Conservation (phyloP, 2,888 invertebrate species). For the Artemia sinica region DNA sequence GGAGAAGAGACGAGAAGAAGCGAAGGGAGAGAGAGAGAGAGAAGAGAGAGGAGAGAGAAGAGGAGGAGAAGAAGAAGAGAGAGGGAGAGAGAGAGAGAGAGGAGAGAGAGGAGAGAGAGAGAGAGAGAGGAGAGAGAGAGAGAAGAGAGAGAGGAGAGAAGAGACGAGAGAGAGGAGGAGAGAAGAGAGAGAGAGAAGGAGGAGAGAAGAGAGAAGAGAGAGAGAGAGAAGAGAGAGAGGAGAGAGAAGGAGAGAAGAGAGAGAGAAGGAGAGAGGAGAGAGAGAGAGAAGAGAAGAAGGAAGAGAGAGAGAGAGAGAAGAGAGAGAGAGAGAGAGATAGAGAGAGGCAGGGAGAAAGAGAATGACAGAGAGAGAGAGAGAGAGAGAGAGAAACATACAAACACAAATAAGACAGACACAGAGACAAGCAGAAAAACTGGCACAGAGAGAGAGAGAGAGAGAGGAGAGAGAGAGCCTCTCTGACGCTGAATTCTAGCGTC, state of each 20-base stretch:
- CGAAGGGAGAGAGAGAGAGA: slow-evolving; percentile 22
- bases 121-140: slow-evolving; percentile 26
- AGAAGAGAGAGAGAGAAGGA: slow-evolving; percentile 1
- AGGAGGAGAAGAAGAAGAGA: slow-evolving; percentile 26
- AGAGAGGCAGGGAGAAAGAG: no score
- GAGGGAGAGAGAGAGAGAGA: slow-evolving; percentile 19
- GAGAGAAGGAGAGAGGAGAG: slow-evolving; percentile 23
- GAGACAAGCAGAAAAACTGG: no score
- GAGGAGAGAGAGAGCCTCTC: no score
- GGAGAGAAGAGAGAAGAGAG: slow-evolving; percentile 15
- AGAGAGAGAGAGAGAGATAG: no score
- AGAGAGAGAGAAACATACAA: no score
- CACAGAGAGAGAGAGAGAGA: no score
- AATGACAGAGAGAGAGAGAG: no score
- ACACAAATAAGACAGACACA: no score
- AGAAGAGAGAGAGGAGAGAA: slow-evolving; percentile 24
- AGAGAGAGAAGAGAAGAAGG: slow-evolving; percentile 16
- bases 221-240: slow-evolving; percentile 17
- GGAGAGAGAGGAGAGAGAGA: slow-evolving; percentile 22
- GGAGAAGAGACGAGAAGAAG: slow-evolving; percentile 21
- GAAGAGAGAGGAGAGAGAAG: slow-evolving; percentile 24
- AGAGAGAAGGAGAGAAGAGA: slow-evolving; percentile 22
- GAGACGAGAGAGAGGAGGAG: slow-evolving; percentile 5
- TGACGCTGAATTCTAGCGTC: no score
- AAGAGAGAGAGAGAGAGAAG: no score